A percentile compares a stretch with the other conserved stretches of the same genome.
Evolutionary conservation across 2,888 invertebrate species (phyloP).

Genomic region (Drosophila subsilvestris): DNA sequence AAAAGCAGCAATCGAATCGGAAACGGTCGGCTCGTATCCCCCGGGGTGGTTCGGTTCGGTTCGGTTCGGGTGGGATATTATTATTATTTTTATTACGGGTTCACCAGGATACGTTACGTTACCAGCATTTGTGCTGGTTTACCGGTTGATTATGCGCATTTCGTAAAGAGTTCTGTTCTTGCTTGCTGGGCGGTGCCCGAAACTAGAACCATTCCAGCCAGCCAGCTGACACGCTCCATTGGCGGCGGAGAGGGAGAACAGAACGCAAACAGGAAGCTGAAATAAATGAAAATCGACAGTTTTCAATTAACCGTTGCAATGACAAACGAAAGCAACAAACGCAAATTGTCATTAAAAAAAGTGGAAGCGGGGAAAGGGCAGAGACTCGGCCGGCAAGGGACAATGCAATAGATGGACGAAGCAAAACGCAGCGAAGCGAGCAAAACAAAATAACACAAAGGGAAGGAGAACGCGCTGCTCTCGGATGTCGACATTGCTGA

Average conservation of each 20-base stretch:
- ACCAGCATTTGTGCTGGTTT: conserved; percentile 60
- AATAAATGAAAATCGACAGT: conserved; percentile 75
- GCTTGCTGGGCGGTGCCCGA: conserved; percentile 35
- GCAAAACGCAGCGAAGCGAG: conserved; percentile 53
- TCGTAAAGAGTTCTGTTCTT: conserved; percentile 4
- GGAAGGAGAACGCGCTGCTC: not conserved
- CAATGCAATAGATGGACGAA: conserved; percentile 11
- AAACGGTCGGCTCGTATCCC: conserved; percentile 46
- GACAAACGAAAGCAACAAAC: conserved; percentile 51
- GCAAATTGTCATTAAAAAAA: conserved; percentile 63
- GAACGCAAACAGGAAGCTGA: conserved; percentile 58
- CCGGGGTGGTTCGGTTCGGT: conserved; percentile 58
- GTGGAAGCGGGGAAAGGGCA: conserved; percentile 9
- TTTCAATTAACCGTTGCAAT: conserved; percentile 71
- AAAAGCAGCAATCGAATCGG: conserved; percentile 36
- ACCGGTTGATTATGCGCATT: conserved; percentile 57
- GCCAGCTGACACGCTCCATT: conserved; percentile 37
- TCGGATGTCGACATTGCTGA: not conserved
- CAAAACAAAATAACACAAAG: conserved; percentile 31
- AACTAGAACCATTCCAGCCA: conserved; percentile 43
- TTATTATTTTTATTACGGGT: conserved; percentile 33
- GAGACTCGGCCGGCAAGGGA: not conserved
- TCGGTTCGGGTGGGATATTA: conserved; percentile 33
- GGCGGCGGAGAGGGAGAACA: not conserved
- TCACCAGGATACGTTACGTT: conserved; percentile 13